Evolutionary conservation across 2,888 invertebrate genomes (phyloP).

Genomic region (Hirtodrosophila cameraria): DNA sequence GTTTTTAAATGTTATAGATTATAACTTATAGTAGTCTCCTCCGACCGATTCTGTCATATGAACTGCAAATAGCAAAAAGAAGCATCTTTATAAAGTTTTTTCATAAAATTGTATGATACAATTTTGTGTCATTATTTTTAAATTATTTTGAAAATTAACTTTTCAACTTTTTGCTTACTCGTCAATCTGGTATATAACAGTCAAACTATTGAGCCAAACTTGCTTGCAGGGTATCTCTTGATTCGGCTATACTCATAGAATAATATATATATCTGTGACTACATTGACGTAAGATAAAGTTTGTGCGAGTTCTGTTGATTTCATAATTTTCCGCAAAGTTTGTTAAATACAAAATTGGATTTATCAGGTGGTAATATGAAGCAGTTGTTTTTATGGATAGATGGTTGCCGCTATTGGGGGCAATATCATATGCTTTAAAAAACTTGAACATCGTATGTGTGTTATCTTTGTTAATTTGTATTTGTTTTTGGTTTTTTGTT

Average conservation of each 20-base stretch:
- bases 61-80: too few species aligned
- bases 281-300: constrained; percentile 14
- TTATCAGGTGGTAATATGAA: constrained; percentile 27
- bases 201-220: too few species aligned
- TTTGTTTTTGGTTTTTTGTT: constrained; percentile 3
- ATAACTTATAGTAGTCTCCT: too few species aligned
- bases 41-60: too few species aligned
- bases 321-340: constrained; percentile 11
- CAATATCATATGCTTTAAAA: constrained; percentile 13
- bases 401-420: background rate
- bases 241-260: background rate
- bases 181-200: too few species aligned
- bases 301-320: constrained; percentile 8
- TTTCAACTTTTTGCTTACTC: too few species aligned
- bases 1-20: too few species aligned
- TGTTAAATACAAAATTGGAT: constrained; percentile 8
- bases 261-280: background rate
- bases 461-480: constrained; percentile 36
- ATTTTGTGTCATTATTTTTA: too few species aligned
- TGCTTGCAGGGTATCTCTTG: constrained; percentile 4
- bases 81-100: too few species aligned
- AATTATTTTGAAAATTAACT: too few species aligned
- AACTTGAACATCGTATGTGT: background rate
- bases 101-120: too few species aligned
- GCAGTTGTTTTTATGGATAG: constrained; percentile 28